Evolutionary conservation across 2,888 invertebrate genomes (phyloP).

Genomic region (Chloromyia formosa): DNA sequence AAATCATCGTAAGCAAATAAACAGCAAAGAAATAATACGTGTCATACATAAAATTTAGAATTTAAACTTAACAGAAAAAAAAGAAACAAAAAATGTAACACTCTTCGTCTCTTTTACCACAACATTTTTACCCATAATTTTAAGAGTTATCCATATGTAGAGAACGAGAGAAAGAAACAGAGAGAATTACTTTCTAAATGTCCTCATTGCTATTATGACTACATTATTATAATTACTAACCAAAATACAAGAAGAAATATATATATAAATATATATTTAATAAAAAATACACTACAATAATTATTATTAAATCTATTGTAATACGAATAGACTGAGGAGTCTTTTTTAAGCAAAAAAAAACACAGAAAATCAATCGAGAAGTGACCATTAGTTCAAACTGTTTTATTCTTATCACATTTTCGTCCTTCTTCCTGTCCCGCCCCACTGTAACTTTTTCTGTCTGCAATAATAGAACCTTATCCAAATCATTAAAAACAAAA

Average conservation of each 20-base stretch:
- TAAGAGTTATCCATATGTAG: slow-evolving; percentile 12
- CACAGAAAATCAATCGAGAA: neutral
- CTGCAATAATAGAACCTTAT: neutral
- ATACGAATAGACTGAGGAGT: slow-evolving; percentile 43
- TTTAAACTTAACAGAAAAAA: neutral
- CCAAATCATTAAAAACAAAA: slow-evolving; percentile 1
- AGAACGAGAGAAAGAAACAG: neutral
- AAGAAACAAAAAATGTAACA: slow-evolving; percentile 17
- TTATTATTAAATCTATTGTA: slow-evolving; percentile 43
- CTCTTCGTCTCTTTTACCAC: slow-evolving; percentile 43
- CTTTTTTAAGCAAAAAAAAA: slow-evolving; percentile 32
- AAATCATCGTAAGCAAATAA: slow-evolving; percentile 4
- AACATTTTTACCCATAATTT: slow-evolving; percentile 42
- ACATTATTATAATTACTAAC: slow-evolving; percentile 38
- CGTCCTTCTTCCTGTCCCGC: neutral
- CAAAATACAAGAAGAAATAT: slow-evolving; percentile 18
- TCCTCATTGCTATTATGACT: slow-evolving; percentile 39
- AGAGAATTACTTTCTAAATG: slow-evolving; percentile 34
- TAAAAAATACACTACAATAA: slow-evolving; percentile 40
- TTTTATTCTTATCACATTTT: slow-evolving; percentile 10
- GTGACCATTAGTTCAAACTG: neutral
- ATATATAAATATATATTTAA: too few relatives aligned
- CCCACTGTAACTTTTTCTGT: neutral
- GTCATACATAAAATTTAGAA: slow-evolving; percentile 36
- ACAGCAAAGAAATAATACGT: slow-evolving; percentile 20